phyloP scores from a whole-genome alignment of 2,888 invertebrate genomes.

The Zaprionus obscuricornis region DNA sequence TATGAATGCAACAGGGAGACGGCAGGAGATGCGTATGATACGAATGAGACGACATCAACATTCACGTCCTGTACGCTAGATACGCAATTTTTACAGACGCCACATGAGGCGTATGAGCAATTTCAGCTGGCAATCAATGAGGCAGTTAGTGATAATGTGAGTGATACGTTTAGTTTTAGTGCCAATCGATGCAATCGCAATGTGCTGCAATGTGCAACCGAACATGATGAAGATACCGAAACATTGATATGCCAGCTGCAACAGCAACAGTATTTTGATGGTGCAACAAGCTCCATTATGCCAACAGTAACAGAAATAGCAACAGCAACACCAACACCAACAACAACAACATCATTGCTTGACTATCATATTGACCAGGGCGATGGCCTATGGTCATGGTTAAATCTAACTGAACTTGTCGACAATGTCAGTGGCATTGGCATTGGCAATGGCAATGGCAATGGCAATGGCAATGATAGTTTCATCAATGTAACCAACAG shows the following conservation, averaged over 20 bases:
- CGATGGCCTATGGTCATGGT: conserved; percentile 59
- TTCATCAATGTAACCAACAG: conserved; percentile 39
- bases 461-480: conserved; percentile 23
- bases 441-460: neutral
- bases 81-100: conserved; percentile 71
- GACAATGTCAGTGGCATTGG: conserved; percentile 24
- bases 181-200: conserved; percentile 34
- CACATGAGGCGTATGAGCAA: conserved; percentile 76
- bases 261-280: conserved; percentile 3
- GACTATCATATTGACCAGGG: conserved; percentile 59
- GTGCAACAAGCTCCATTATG: too few relatives aligned
- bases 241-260: conserved; percentile 49
- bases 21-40: too few relatives aligned
- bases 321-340: neutral
- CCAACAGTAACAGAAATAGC: too few relatives aligned
- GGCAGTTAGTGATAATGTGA: conserved; percentile 63
- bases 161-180: conserved; percentile 62
- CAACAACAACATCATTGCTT: conserved; percentile 18
- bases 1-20: conserved; percentile 43
- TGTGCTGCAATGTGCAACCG: conserved; percentile 43
- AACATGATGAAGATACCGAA: neutral
- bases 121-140: conserved; percentile 79
- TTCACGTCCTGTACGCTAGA: conserved; percentile 60
- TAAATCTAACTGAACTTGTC: conserved; percentile 57
- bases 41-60: too few relatives aligned